A percentile compares a stretch with the other conserved stretches of the same genome.
Evolutionary conservation across 2,113 vertebrate species (phyloP).

Genomic region (Chitala chitala): DNA sequence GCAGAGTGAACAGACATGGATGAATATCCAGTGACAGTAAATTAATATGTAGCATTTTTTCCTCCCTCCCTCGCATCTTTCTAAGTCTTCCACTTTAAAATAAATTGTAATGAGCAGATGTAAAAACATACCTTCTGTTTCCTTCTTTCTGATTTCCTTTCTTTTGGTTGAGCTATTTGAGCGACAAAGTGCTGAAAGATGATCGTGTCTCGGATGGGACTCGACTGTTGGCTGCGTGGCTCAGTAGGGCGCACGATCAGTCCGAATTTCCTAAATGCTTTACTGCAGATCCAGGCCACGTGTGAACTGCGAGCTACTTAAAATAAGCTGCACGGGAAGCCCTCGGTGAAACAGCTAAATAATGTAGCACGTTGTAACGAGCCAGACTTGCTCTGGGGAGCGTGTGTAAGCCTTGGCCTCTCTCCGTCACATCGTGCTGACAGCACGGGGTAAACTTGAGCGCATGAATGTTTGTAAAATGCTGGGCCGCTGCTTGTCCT

Average conservation of each 20-base stretch:
- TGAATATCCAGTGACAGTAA: no score
- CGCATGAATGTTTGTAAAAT: not conserved
- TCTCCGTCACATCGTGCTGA: not conserved
- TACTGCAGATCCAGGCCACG: not conserved
- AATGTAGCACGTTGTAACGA: not conserved
- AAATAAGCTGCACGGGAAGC: not conserved
- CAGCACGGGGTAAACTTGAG: not conserved
- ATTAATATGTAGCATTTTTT: no score
- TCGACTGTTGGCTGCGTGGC: not conserved
- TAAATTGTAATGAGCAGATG: no score
- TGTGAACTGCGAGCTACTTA: not conserved
- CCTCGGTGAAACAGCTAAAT: not conserved
- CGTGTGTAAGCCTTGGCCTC: not conserved
- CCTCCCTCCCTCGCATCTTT: not conserved
- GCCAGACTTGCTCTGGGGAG: not conserved
- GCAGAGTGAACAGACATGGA: no score
- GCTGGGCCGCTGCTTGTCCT: not conserved
- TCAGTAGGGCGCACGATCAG: no score
- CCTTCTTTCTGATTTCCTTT: no score
- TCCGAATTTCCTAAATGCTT: not conserved
- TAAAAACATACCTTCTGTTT: no score
- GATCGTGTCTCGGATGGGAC: not conserved
- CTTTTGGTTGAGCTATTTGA: not conserved
- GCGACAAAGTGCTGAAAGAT: not conserved
- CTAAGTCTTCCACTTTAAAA: no score